Evolutionary conservation across 2,797 vertebrate species (phyloP), one percentile per base, ranked within the genome.

Genomic region (Strix occidentalis): DNA sequence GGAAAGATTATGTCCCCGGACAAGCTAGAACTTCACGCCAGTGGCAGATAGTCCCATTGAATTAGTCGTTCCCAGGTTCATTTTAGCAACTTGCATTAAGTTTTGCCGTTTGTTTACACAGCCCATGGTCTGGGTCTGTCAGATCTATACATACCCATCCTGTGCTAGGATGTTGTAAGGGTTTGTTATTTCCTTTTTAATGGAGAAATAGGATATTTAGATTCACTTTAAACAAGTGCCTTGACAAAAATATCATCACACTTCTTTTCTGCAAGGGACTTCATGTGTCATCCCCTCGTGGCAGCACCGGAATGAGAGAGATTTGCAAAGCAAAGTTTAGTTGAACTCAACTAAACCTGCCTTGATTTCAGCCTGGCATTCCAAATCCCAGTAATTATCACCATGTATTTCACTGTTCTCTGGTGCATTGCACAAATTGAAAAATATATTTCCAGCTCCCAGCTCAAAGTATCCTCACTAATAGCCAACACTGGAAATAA

Each of bases 61-160:
- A 96, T 97, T 95, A 82, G 33, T 54, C 61, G 57, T 77, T 83
- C 96, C 95, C 90, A 89, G 92, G 84, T 68, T 92, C 90, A 65
- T 69, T 24, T 79, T 43, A 69, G 80, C 65, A 64, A 92, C 96
- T 56, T 87, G n/a, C 65, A 37, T 80, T 85, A 54, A n/a, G 61
- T 45, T 91, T 72, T 54, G 60, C 78, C 5, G 6, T 75, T 96
- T 92, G 81, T 80, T 66, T 23, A 8, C 58, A 20, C 26, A 4
- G 63, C 86, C 68, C 58, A 9, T 19, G 24, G 54, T 54, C 61
- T n/a, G 39, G 39, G 31, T 28, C 84, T 84, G 90, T 83, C 79
- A 83, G 51, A 43, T 71, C 58, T 46, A 2, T 4, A 18, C 16
- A 20, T 18, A 43, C 53, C 75, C 75, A 8, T 29, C 64, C 74